Evolutionary conservation across 2,888 invertebrate genomes (phyloP).

Genomic region (Phyllotreta cruciferae): DNA sequence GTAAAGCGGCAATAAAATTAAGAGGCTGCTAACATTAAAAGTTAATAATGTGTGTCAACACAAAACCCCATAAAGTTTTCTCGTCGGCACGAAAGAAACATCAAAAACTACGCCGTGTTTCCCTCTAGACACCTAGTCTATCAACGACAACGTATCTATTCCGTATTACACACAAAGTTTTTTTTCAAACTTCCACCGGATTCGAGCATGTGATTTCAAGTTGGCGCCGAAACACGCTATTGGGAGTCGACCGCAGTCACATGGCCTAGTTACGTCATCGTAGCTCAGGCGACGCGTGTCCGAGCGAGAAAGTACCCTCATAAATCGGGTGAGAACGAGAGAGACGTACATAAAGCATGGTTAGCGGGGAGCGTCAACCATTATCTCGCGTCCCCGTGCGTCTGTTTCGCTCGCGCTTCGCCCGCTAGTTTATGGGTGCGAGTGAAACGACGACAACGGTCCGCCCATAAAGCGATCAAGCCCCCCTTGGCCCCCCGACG

Average conservation of each 20-base stretch:
- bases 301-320: conserved; percentile 60
- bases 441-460: conserved; percentile 61
- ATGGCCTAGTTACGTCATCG: conserved; percentile 59
- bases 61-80: conserved; percentile 9
- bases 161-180: conserved; percentile 3
- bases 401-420: conserved; percentile 45
- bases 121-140: conserved; percentile 11
- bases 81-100: neutral
- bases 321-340: conserved; percentile 61
- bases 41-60: conserved; percentile 15
- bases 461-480: conserved; percentile 61
- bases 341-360: conserved; percentile 63
- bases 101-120: conserved; percentile 4
- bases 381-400: conserved; percentile 60
- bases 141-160: conserved; percentile 18
- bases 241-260: conserved; percentile 58
- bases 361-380: conserved; percentile 63
- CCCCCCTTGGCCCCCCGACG: conserved; percentile 49
- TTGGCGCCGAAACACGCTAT: conserved; percentile 60
- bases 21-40: conserved; percentile 9
- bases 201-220: conserved; percentile 50
- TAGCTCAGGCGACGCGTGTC: conserved; percentile 56
- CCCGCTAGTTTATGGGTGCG: conserved; percentile 37
- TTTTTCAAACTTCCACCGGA: conserved; percentile 25
- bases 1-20: conserved; percentile 4